These are phyloP conservation scores for Otocyon megalotis DNA, from an alignment of 2,113 vertebrate species.

Conservation along the genomic window DNA sequence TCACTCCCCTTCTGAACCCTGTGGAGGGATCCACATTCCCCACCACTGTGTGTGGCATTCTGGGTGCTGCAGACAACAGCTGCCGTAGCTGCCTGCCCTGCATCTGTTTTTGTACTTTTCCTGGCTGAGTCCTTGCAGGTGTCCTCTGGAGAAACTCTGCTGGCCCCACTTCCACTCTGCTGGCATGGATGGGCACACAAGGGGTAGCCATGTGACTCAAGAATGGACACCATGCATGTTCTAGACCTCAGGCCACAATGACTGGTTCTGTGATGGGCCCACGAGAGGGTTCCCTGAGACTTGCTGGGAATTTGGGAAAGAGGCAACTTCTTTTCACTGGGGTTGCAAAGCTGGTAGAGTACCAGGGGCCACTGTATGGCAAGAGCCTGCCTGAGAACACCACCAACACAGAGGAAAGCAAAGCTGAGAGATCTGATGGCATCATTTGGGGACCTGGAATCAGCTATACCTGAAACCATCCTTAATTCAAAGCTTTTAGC, in stretches of 20 bases:
- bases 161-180: not conserved
- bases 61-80: rapidly evolving
- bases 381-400: not conserved
- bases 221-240: not conserved
- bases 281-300: not conserved
- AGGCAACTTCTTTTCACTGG: not conserved
- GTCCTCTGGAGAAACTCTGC: not conserved
- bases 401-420: not conserved
- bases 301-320: not conserved
- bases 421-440: not conserved
- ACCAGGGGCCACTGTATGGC: not conserved
- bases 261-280: not conserved
- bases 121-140: rapidly evolving
- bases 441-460: not conserved
- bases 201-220: not conserved
- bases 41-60: not conserved
- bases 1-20: not conserved
- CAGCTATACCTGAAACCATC: not conserved
- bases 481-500: not conserved
- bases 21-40: no score
- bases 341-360: not conserved
- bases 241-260: not conserved
- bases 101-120: rapidly evolving
- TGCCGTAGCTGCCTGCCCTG: not conserved
- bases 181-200: not conserved